These are phyloP conservation scores for Bubo scandiacus DNA, from an alignment of 2,113 vertebrate genomes.

Conservation along the genomic window DNA sequence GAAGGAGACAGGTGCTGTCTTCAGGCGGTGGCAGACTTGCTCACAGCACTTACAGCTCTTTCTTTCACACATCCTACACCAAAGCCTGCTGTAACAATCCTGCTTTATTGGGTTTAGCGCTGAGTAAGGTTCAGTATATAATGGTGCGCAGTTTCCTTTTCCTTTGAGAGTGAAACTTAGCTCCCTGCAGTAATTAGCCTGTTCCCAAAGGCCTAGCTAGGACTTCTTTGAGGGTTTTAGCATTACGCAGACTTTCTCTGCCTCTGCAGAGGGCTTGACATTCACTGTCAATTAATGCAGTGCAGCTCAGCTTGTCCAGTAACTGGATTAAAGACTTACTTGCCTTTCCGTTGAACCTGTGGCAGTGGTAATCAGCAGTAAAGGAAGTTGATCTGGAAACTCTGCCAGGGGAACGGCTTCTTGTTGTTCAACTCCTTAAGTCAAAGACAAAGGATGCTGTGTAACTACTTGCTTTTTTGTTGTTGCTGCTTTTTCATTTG, in stretches of 20 bases:
- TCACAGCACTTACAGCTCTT: not conserved
- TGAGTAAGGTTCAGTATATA: not conserved
- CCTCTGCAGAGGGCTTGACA: conserved; percentile 29
- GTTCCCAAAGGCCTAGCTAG: not conserved
- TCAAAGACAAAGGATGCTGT: conserved; percentile 37
- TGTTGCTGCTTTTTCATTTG: conserved; percentile 19
- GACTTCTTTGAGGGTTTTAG: not conserved
- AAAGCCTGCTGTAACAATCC: not conserved
- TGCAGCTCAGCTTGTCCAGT: conserved; percentile 18
- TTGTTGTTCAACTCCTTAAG: not conserved
- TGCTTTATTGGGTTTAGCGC: not conserved
- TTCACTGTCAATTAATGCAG: conserved; percentile 24
- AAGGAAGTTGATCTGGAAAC: conserved; percentile 14
- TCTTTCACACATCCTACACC: not conserved
- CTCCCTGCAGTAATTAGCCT: conserved; percentile 25
- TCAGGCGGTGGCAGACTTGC: not conserved
- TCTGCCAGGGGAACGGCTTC: not conserved
- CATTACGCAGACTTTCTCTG: not conserved
- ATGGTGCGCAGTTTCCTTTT: not conserved
- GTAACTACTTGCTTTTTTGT: not conserved
- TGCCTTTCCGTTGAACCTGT: not conserved
- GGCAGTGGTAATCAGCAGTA: conserved; percentile 18
- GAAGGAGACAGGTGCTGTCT: not conserved
- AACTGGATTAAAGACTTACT: conserved; percentile 39
- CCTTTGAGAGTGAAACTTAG: not conserved